Evolutionary conservation across 1,140 invertebrate genomes (phyloP).

Genomic region (Holcopasites calliopsidis): DNA sequence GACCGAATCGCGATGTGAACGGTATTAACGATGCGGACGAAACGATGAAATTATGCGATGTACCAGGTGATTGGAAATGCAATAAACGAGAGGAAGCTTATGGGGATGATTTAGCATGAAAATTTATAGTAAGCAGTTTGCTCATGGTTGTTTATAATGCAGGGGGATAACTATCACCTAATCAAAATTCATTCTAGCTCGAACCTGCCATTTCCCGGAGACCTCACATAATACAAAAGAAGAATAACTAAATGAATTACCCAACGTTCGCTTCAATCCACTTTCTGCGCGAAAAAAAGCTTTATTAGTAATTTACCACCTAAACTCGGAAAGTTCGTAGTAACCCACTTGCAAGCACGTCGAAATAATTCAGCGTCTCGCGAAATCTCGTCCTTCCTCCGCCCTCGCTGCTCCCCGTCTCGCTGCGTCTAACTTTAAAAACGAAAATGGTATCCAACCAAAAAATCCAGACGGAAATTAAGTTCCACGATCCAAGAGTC

Average conservation of each 20-base stretch:
- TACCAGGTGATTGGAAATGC: background rate
- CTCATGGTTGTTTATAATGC: too few relatives aligned
- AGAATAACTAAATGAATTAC: too few relatives aligned
- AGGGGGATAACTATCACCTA: too few relatives aligned
- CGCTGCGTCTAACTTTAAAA: conserved; percentile 5
- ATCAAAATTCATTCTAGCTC: too few relatives aligned
- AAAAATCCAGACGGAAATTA: background rate
- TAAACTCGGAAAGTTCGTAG: background rate
- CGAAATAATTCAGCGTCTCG: conserved; percentile 5
- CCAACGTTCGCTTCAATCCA: background rate
- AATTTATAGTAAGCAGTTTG: too few relatives aligned
- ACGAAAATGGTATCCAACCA: background rate
- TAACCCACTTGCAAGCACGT: background rate
- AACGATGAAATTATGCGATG: background rate
- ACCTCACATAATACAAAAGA: too few relatives aligned
- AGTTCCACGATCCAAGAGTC: too few relatives aligned
- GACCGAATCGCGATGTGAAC: conserved; percentile 7
- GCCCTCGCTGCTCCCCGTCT: too few relatives aligned
- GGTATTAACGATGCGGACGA: background rate
- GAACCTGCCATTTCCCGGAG: too few relatives aligned
- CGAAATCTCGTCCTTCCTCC: background rate
- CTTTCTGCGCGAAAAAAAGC: too few relatives aligned
- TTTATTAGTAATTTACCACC: background rate
- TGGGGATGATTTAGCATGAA: too few relatives aligned
- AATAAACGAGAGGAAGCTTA: background rate